Evolutionary conservation across 2,888 invertebrate genomes (phyloP), one percentile per base, ranked within the genome.

Genomic region (Ligdia adustata): DNA sequence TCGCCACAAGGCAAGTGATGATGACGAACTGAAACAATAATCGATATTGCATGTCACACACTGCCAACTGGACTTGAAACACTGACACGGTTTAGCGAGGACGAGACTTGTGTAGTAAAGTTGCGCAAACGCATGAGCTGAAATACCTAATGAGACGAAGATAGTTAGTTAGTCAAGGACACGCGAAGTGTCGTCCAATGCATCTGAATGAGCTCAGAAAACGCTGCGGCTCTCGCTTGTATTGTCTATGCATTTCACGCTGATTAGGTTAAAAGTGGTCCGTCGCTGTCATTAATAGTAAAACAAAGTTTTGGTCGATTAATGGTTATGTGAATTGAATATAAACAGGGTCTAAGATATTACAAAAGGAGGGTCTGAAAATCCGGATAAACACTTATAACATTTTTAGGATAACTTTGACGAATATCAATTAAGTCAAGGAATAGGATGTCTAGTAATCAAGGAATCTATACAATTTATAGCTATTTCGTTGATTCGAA

Each of bases 11-110:
- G 73, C 81, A 82, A 47, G 80, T 75, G 53, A 83, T 61, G 61
- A 81, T 66, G 62, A 84, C 61, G 52, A 82, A 61, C 85, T 85
- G 71, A 24, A 24, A 24, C 5, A 24, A 24, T 31, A 50, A 57
- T 20, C 9, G 60, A 51, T 52, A 59, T 55, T 46, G 60, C 60
- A 57, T 63, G 57, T 62, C 62, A 66, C 68, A 65, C 28, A 47
- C 12, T 49, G 49, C 64, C 61, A 58, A 49, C 55, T 79, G 86
- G 84, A 83, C 88, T 89, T 87, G 87, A 87, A 85, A 88, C 70
- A 83, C 79, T 89, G 82, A 86, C 88, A 87, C 77, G 67, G 77
- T 82, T 88, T 76, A 50, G 62, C 72, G 76, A 79, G 72, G 78
- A 77, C 80, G 72, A 79, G 69, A 76, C 76, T n/a, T n/a, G n/a